Evolutionary conservation across 2,113 vertebrate genomes (phyloP).

Genomic region (Polypterus bichir): DNA sequence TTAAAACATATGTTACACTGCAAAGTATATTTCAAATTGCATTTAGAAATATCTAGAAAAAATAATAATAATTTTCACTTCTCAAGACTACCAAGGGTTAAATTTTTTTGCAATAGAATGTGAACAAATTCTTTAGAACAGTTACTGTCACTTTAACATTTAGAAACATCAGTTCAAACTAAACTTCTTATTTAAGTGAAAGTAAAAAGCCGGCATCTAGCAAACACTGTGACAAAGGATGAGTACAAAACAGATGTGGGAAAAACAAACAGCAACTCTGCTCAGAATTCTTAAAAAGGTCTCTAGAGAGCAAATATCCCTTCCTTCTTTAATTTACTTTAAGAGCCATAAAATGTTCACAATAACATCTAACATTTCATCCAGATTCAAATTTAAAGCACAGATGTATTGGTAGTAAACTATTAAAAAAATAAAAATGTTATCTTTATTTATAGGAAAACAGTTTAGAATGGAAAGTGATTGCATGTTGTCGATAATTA

Average conservation of each 20-base stretch:
- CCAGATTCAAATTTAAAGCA: neutral
- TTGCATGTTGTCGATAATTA: too few relatives aligned
- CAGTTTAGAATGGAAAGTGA: too few relatives aligned
- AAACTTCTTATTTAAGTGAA: slow-evolving; percentile 33
- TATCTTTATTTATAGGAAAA: too few relatives aligned
- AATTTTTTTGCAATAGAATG: neutral
- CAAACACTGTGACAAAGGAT: slow-evolving; percentile 73
- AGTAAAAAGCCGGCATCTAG: slow-evolving; percentile 47
- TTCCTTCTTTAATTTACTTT: slow-evolving; percentile 45
- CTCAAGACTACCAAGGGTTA: neutral
- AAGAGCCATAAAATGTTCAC: slow-evolving; percentile 37
- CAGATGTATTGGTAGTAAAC: neutral
- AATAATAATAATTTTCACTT: too few relatives aligned
- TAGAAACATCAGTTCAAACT: slow-evolving; percentile 48
- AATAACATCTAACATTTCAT: slow-evolving; percentile 18
- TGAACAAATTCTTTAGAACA: neutral
- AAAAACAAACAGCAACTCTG: slow-evolving; percentile 94
- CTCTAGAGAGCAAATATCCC: slow-evolving; percentile 50
- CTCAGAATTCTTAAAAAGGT: slow-evolving; percentile 75
- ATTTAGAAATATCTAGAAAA: too few relatives aligned
- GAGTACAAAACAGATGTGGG: slow-evolving; percentile 92
- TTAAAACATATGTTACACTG: too few relatives aligned
- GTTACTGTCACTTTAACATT: slow-evolving; percentile 35
- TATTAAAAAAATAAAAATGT: neutral
- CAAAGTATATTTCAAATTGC: too few relatives aligned